Conservation (phyloP, 2,888 invertebrate genomes). For the Ethmia dodecea region DNA sequence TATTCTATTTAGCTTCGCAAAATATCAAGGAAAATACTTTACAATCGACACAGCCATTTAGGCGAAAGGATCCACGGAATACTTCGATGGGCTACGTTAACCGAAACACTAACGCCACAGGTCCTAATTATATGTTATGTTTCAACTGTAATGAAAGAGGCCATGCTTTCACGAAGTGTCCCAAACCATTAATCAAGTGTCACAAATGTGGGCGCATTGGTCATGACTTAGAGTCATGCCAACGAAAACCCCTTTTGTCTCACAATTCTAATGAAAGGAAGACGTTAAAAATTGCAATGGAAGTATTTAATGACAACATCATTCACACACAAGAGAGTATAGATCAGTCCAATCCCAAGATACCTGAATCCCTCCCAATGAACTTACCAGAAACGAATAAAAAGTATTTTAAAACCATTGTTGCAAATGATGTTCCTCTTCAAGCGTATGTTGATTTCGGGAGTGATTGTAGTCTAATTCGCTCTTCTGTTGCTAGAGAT, state of each 20-base stretch:
- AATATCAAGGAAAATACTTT: too few relatives aligned
- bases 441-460: constrained; percentile 16
- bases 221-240: constrained; percentile 6
- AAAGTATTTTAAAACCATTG: constrained; percentile 13
- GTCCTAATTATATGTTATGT: constrained; percentile 1
- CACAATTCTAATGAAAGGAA: constrained; percentile 5
- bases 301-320: too few relatives aligned
- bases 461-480: constrained; percentile 15
- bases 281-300: constrained; percentile 2
- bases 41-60: not conserved
- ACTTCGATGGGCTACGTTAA: not conserved
- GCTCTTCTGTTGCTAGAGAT: constrained; percentile 7
- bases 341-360: too few relatives aligned
- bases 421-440: constrained; percentile 5
- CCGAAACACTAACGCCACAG: not conserved
- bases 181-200: constrained; percentile 6
- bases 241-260: constrained; percentile 1
- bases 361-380: too few relatives aligned
- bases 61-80: not conserved
- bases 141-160: constrained; percentile 11
- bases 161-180: constrained; percentile 9
- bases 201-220: constrained; percentile 11
- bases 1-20: constrained; percentile 14
- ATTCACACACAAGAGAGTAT: too few relatives aligned
- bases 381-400: too few relatives aligned